Evolutionary conservation across 1,140 invertebrate species (phyloP).

Genomic region (Meloidogyne chitwoodi): DNA sequence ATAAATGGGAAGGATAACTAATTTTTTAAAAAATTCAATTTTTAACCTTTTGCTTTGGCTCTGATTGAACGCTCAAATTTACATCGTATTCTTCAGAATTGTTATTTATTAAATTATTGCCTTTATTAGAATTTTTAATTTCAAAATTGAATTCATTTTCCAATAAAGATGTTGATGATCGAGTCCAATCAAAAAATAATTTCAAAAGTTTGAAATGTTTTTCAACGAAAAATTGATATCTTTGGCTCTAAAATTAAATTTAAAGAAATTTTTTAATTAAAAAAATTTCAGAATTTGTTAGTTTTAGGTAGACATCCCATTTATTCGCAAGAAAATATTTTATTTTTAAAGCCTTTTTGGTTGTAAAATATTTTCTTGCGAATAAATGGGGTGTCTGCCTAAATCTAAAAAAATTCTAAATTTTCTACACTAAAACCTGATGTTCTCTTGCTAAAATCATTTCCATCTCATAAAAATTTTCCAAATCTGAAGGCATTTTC

Average conservation of each 20-base stretch:
- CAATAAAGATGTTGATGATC: background rate
- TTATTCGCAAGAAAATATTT: too few species aligned
- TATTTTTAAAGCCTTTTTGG: too few species aligned
- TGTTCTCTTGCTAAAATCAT: constrained; percentile 3
- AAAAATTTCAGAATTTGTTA: too few species aligned
- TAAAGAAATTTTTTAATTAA: background rate
- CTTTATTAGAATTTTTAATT: background rate
- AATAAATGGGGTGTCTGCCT: too few species aligned
- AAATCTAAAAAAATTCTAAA: background rate
- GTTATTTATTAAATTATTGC: background rate
- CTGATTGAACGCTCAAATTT: too few species aligned
- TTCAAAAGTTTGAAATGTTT: constrained; percentile 13
- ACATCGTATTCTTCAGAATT: background rate
- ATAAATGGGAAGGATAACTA: too few species aligned
- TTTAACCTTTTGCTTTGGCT: too few species aligned
- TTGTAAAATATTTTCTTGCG: too few species aligned
- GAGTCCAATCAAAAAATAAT: background rate
- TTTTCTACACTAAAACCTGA: background rate
- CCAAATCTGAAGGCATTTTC: background rate
- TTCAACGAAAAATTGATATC: constrained; percentile 16
- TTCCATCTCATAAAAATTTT: constrained; percentile 10
- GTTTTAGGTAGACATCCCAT: too few species aligned
- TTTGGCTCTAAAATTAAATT: constrained; percentile 4
- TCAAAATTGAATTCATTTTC: constrained; percentile 1
- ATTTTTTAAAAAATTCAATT: background rate